A percentile compares a stretch with the other conserved stretches of the same genome.
These are phyloP conservation scores for Nineta flava DNA, from an alignment of 2,888 invertebrate species.

Conservation along the genomic window DNA sequence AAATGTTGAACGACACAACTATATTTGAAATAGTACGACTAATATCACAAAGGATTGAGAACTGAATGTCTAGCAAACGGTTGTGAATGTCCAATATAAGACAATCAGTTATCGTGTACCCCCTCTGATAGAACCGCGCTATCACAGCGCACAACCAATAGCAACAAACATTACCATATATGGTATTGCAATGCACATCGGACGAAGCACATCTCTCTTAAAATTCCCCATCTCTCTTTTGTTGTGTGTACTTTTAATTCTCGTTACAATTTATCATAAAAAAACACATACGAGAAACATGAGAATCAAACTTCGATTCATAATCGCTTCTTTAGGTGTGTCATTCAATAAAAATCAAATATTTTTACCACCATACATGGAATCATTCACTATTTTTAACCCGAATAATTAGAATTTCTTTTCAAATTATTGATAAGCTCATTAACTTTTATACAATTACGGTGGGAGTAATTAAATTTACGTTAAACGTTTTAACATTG, in stretches of 20 bases:
- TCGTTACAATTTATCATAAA: neutral
- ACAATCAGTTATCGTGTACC: constrained; percentile 4
- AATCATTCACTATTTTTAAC: too few relatives aligned
- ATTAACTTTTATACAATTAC: too few relatives aligned
- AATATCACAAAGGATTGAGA: constrained; percentile 1
- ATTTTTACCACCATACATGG: too few relatives aligned
- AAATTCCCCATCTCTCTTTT: constrained; percentile 2
- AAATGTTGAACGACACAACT: neutral
- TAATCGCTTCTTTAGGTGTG: neutral
- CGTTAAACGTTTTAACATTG: too few relatives aligned
- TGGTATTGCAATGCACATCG: constrained; percentile 45
- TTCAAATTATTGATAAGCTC: too few relatives aligned
- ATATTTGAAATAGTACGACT: neutral
- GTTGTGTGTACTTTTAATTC: neutral
- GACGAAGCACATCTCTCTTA: neutral
- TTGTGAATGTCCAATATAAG: constrained; percentile 6
- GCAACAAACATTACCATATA: constrained; percentile 62
- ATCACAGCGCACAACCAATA: constrained; percentile 35
- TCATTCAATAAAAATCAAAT: neutral
- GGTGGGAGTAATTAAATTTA: too few relatives aligned
- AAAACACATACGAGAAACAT: neutral
- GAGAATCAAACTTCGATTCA: neutral
- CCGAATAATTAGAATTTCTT: too few relatives aligned
- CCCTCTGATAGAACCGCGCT: neutral
- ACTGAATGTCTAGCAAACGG: constrained; percentile 4